Base-by-base conservation (phyloP, 2,113 vertebrate genomes). In the Myodes glareolus region DNA sequence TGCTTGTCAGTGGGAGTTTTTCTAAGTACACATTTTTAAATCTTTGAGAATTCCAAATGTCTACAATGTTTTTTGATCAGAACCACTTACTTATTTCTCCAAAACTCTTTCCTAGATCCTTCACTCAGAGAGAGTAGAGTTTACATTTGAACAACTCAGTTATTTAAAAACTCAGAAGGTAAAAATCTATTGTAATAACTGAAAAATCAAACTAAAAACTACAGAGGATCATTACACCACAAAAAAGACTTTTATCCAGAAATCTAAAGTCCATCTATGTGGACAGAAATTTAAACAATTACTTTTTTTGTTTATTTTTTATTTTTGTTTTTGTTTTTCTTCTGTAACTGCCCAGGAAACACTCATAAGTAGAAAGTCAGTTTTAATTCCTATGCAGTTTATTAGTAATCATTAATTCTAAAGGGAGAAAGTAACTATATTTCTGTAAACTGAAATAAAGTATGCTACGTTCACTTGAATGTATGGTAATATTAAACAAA, bases 341-440 rank as follows among this genome's bases (percentile, higher is more conserved):
- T 58, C 55, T 73, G 50, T 29, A 91, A 42, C 19, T 88, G 0
- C 61, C 33, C 42, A 13, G 21, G 21, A 92, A 84, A 73, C 55
- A 94, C 58, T 94, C 29, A 86, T 86, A 93, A 77, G 21, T 89
- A 42, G 39, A 89, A 91, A 94, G 77, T 89, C 23, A 52, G 5
- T 75, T 91, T 97, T 82, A 50, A 95, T 58, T 65, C 7, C 50
- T 87, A 90, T 88, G 3, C 1, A 1, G 33, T 27, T 36, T 87
- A 17, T 58, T 25, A 92, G 70, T 85, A 85, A 33, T 21, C 88
- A 42, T 72, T 80, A 75, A 63, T 82, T 67, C 47, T 25, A 90
- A 55, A 75, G 68, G 39, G 33, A 65, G 0, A 23, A 95, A 82
- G 36, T 82, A 88, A 90, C 47, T 86, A 88, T 78, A 42, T 91